These are phyloP conservation scores for Poecilia velifera DNA, from an alignment of 2,797 vertebrate species.

Conservation along the genomic window DNA sequence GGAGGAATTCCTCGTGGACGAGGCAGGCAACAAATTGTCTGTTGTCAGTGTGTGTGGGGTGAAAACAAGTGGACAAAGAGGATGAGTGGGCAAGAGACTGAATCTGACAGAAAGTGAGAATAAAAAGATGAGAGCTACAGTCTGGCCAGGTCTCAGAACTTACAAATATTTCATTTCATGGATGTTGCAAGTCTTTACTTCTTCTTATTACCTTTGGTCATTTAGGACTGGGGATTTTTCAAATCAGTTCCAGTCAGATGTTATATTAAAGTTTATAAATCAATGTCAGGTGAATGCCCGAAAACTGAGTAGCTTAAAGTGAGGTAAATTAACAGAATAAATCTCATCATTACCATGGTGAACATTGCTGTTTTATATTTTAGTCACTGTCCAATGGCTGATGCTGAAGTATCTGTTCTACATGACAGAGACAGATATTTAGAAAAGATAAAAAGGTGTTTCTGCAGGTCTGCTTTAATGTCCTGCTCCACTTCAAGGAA, in stretches of 20 bases:
- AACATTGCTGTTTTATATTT: background rate
- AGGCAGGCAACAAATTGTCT: slow-evolving; percentile 22
- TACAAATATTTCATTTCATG: background rate
- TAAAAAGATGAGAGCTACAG: slow-evolving; percentile 11
- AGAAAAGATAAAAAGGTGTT: background rate
- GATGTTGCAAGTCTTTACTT: background rate
- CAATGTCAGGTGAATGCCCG: background rate
- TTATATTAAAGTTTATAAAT: background rate
- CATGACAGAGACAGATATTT: background rate
- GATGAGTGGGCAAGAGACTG: slow-evolving; percentile 12
- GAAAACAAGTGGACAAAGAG: background rate
- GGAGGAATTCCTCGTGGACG: slow-evolving; percentile 47
- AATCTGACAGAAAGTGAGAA: background rate
- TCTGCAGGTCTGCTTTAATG: background rate
- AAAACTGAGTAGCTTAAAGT: background rate
- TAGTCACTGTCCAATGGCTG: background rate
- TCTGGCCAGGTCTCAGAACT: slow-evolving; percentile 1
- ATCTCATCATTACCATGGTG: background rate
- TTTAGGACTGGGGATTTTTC: background rate
- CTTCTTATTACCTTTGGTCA: background rate
- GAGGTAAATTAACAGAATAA: background rate
- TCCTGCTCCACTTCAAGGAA: background rate
- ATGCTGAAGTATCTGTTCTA: background rate
- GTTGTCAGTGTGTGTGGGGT: slow-evolving; percentile 3
- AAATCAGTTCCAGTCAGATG: background rate